Conservation (phyloP, 2,888 invertebrate species). For the Aphrophora alni region DNA sequence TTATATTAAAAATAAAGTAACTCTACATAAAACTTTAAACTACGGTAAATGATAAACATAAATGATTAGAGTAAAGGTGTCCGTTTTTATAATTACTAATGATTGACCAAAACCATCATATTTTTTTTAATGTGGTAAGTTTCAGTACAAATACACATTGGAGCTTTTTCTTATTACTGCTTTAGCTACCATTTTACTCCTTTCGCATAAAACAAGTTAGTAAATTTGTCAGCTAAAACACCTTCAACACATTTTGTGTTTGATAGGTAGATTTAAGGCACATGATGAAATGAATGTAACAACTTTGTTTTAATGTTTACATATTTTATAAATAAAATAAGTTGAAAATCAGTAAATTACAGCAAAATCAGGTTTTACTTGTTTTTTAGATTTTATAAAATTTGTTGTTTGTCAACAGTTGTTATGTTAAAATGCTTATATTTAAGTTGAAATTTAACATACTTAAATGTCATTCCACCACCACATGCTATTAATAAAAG, state of each 20-base stretch:
- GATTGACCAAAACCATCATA: too few species aligned
- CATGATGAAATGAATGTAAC: not conserved
- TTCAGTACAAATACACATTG: too few species aligned
- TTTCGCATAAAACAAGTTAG: not conserved
- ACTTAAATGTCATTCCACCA: not conserved
- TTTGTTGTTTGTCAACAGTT: conserved; percentile 31
- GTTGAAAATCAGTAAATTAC: not conserved
- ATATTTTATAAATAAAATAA: not conserved
- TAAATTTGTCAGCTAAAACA: not conserved
- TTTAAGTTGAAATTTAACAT: not conserved
- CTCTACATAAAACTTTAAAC: too few species aligned
- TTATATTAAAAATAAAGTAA: too few species aligned
- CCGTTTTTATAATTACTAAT: too few species aligned
- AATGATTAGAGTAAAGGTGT: too few species aligned
- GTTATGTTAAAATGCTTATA: not conserved
- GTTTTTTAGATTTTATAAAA: conserved; percentile 10
- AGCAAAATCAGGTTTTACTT: conserved; percentile 3
- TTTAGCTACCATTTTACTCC: too few species aligned
- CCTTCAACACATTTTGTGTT: not conserved
- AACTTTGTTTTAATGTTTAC: not conserved
- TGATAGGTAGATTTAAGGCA: too few species aligned
- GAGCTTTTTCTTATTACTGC: too few species aligned
- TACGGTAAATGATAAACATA: too few species aligned
- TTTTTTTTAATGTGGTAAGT: too few species aligned
- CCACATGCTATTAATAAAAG: not conserved